These are phyloP conservation scores for Xestobium rufovillosum DNA, from an alignment of 2,888 invertebrate genomes.

Conservation along the genomic window DNA sequence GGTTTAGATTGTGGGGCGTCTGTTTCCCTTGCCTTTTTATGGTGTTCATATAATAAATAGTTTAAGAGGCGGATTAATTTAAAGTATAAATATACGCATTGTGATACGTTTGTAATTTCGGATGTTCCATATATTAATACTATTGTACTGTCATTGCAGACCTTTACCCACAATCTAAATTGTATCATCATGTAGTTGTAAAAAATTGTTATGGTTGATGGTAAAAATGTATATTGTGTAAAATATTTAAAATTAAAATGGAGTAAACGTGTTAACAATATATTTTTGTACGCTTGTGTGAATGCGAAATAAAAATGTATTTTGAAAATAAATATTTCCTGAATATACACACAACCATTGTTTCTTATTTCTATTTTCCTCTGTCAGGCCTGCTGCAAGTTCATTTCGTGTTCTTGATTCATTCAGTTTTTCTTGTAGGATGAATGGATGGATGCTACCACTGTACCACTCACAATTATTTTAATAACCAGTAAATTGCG, in stretches of 20 bases:
- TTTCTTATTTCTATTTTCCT: too few species aligned
- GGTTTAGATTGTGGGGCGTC: constrained; percentile 22
- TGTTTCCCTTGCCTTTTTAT: constrained; percentile 22
- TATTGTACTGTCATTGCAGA: too few species aligned
- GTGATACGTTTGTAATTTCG: constrained; percentile 21
- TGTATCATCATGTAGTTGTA: constrained; percentile 19
- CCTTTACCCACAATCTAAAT: constrained; percentile 21
- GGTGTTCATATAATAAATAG: constrained; percentile 17
- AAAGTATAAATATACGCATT: constrained; percentile 17
- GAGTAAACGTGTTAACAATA: constrained; percentile 41
- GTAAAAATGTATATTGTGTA: constrained; percentile 29
- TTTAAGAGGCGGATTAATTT: constrained; percentile 9
- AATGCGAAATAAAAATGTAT: constrained; percentile 39
- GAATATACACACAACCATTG: too few species aligned
- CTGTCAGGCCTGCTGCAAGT: too few species aligned
- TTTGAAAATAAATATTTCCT: constrained; percentile 29
- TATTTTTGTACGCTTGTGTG: constrained; percentile 45
- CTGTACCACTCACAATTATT: too few species aligned
- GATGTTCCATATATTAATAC: not conserved
- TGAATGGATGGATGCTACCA: too few species aligned
- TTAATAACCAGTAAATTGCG: too few species aligned
- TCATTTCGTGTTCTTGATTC: too few species aligned
- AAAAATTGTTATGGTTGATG: constrained; percentile 24
- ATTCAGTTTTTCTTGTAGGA: too few species aligned
- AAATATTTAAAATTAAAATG: constrained; percentile 28